Evolutionary conservation across 2,113 vertebrate species (phyloP).

Genomic region (Amblyornis subalaris): DNA sequence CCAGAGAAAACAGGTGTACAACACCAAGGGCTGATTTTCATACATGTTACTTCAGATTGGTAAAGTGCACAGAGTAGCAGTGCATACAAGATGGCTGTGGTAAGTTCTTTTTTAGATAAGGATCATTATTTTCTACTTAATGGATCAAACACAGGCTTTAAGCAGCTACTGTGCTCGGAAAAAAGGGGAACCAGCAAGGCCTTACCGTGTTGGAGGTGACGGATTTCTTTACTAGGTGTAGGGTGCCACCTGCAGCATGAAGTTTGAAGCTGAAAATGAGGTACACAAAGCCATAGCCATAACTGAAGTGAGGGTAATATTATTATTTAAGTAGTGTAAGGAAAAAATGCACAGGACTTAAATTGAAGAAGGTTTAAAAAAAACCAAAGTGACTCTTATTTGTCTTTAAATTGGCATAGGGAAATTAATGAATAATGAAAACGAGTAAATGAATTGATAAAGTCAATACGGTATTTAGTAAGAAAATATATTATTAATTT

Average conservation of each 20-base stretch:
- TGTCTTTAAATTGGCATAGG: not conserved
- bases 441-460: not conserved
- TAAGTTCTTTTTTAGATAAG: not conserved
- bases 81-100: not conserved
- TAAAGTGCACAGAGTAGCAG: not conserved
- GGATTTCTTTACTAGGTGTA: not conserved
- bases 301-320: not conserved
- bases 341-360: not conserved
- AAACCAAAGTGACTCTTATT: not conserved
- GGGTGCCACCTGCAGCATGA: constrained; percentile 46
- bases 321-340: not conserved
- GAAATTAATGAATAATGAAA: not conserved
- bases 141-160: not conserved
- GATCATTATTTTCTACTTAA: not conserved
- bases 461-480: not conserved
- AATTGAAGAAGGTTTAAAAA: not conserved
- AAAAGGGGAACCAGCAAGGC: fast-evolving
- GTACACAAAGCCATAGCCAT: not conserved
- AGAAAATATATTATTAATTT: not conserved
- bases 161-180: not conserved
- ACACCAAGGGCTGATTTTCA: not conserved
- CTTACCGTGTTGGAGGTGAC: not conserved
- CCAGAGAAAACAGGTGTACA: not conserved
- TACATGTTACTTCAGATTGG: not conserved
- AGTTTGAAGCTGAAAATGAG: not conserved